phyloP scores from a whole-genome alignment of 2,113 vertebrate genomes.

The Rhea pennata region DNA sequence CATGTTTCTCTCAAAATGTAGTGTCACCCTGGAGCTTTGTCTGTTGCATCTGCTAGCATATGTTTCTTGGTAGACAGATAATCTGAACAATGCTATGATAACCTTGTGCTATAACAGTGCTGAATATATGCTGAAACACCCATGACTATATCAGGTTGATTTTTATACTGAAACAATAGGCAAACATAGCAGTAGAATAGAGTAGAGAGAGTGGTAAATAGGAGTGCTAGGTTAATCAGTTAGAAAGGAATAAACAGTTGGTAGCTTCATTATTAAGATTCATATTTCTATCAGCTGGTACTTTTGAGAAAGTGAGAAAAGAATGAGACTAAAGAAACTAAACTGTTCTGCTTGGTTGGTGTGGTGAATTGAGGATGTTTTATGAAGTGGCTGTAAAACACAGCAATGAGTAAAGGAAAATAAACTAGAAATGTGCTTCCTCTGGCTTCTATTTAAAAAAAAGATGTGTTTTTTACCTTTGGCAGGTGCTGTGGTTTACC shows the following conservation, averaged over 20 bases:
- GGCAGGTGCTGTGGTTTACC: background rate
- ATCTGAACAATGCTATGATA: background rate
- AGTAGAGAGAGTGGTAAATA: background rate
- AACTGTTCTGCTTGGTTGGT: background rate
- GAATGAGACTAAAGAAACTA: background rate
- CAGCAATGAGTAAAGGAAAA: background rate
- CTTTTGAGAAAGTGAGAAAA: background rate
- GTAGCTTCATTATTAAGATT: background rate
- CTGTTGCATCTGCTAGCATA: background rate
- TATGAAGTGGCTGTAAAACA: background rate
- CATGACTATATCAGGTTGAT: background rate
- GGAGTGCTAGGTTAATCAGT: background rate
- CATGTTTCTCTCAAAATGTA: background rate
- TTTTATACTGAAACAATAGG: background rate
- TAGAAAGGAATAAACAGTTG: background rate
- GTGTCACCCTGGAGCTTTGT: background rate
- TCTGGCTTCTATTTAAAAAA: background rate
- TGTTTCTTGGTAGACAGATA: background rate
- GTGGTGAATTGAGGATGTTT: background rate
- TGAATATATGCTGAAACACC: background rate
- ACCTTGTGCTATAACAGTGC: background rate
- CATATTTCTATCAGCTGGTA: background rate
- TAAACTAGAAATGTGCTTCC: background rate
- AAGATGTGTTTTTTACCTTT: background rate
- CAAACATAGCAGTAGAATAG: background rate